These are phyloP conservation scores for Delphinus delphis DNA, from an alignment of 2,113 vertebrate species.

Conservation along the genomic window DNA sequence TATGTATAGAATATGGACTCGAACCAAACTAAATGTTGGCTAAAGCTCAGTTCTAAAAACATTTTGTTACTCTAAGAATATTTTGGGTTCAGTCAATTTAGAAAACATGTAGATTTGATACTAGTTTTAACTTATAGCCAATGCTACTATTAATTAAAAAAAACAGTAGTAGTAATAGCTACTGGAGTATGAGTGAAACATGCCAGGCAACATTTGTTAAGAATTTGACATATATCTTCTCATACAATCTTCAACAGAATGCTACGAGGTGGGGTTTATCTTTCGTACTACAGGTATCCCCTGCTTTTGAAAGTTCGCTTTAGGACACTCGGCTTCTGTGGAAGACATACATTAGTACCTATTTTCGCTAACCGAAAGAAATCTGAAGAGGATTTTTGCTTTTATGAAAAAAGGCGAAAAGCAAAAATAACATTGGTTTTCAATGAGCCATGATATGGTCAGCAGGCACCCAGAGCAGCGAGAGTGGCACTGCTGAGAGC, in stretches of 20 bases:
- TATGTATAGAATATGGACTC: slow-evolving; percentile 36
- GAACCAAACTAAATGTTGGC: slow-evolving; percentile 47
- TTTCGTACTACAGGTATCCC: not conserved
- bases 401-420: not conserved
- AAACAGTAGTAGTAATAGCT: not conserved
- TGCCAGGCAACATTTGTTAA: not conserved
- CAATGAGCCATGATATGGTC: not conserved
- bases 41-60: slow-evolving; percentile 59
- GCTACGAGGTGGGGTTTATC: not conserved
- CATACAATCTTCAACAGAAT: not conserved
- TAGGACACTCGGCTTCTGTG: not conserved
- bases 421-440: not conserved
- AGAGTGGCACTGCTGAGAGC: not conserved
- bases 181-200: not conserved
- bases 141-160: slow-evolving; percentile 3
- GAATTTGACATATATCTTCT: not conserved
- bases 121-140: not conserved
- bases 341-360: not conserved
- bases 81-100: slow-evolving; percentile 24
- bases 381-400: not conserved
- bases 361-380: not conserved
- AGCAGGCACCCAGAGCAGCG: not conserved
- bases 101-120: not conserved
- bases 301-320: not conserved
- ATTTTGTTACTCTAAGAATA: slow-evolving; percentile 40